phyloP scores from a whole-genome alignment of 2,888 invertebrate species.

The Lithosia quadra region DNA sequence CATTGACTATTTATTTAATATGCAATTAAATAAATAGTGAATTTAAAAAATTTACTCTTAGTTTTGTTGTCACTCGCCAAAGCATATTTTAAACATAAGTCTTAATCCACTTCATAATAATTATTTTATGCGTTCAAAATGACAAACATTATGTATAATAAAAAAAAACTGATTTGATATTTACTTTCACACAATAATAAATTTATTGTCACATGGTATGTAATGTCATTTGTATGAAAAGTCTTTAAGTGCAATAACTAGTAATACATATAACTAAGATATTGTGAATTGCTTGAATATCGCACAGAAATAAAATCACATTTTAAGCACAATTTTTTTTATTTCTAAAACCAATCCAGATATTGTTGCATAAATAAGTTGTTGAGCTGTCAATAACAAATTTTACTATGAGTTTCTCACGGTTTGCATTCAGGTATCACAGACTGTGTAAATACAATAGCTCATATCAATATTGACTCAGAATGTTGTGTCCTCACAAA shows the following conservation, averaged over 20 bases:
- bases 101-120: neutral
- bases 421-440: neutral
- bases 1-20: neutral
- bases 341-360: conserved; percentile 18
- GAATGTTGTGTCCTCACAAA: no score
- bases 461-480: neutral
- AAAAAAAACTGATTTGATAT: neutral
- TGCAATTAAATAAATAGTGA: no score
- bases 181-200: no score
- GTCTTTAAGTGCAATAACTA: neutral
- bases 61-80: conserved; percentile 2
- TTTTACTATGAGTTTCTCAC: conserved; percentile 16
- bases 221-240: neutral
- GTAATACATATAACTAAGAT: neutral
- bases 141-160: neutral
- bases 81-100: neutral
- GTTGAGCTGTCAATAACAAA: neutral
- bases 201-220: neutral
- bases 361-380: conserved; percentile 3
- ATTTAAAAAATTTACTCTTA: no score
- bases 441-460: neutral
- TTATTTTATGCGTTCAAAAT: neutral
- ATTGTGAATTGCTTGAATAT: conserved; percentile 1
- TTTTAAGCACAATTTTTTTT: conserved; percentile 11
- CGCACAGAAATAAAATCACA: conserved; percentile 19